Evolutionary conservation across 2,113 vertebrate genomes (phyloP), one percentile per base, ranked within the genome.

Genomic region (Promerops cafer): DNA sequence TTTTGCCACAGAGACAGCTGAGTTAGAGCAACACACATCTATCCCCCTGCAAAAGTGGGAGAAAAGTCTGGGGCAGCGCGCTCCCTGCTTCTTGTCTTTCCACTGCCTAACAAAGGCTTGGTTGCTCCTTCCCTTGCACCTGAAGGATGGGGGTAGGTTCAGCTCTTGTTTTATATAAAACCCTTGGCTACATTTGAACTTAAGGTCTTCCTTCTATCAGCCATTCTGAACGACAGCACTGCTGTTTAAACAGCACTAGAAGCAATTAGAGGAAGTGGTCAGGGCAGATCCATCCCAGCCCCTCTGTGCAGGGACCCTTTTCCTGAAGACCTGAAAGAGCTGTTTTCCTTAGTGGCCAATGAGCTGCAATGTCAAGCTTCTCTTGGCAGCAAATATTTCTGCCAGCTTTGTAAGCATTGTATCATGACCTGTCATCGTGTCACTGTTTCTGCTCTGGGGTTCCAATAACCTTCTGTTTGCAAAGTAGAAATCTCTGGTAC

Each of bases 241-340:
- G 35, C 35, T 68, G 30, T 66, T 92, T 45, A 60, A 90, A 31
- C 19, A 47, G 30, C 0, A 0, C 44, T 40, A 39, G 39, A 69
- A 76, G 40, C 4, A 4, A n/a, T 17, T 30, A 66, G 20, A 16
- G 8, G 14, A 87, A 33, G 16, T 87, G 47, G 16, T 92, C 44
- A 50, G 66, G 39, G 10, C 0, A 0, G 26, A 33, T 49, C 57
- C 24, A 37, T 61, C 1, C 0, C 47, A 59, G 42, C 6, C 1
- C 7, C 9, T 4, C n/a, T 39, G 2, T 31, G 19, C 16, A 66
- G n/a, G 13, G 10, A 37, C 12, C 20, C 27, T 64, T 75, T 35
- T 47, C 14, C 33, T 50, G 39, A 70, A 50, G 26, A 87, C n/a
- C 24, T 74, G 42, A 54, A 50, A 37, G n/a, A 87, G 16, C 23